phyloP scores from a whole-genome alignment of 2,797 vertebrate species.

The Fringilla coelebs region DNA sequence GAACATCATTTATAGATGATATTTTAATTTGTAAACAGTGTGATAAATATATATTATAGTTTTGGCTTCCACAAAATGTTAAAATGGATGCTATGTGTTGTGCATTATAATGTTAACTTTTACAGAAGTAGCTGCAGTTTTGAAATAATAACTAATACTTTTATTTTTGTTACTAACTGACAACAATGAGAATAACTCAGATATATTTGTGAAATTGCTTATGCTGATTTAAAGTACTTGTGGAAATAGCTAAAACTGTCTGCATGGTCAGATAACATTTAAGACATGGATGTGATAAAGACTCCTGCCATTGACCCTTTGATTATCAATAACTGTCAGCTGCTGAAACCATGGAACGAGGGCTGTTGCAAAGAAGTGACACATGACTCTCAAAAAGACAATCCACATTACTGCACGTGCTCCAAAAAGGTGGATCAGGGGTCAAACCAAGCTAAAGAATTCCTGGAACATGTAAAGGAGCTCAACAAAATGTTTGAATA shows the following conservation, averaged over 20 bases:
- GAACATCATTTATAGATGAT: neutral
- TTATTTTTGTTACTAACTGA: neutral
- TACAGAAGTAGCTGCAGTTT: neutral
- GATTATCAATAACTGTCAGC: neutral
- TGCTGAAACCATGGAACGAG: neutral
- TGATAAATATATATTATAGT: neutral
- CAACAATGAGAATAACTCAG: neutral
- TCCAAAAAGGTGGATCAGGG: neutral
- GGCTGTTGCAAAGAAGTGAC: neutral
- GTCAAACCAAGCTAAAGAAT: neutral
- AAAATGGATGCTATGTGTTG: neutral
- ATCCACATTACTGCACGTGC: neutral
- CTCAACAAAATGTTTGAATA: neutral
- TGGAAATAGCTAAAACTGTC: neutral
- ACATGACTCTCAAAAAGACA: neutral
- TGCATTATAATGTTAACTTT: neutral
- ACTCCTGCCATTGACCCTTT: neutral
- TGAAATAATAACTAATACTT: neutral
- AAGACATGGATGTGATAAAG: neutral
- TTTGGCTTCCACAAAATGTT: neutral
- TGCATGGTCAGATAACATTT: neutral
- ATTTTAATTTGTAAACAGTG: neutral
- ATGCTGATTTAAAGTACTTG: neutral
- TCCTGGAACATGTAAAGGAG: neutral
- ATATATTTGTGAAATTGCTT: neutral